Conservation (phyloP, 1,140 invertebrate genomes). For the Neodiprion lecontei region DNA sequence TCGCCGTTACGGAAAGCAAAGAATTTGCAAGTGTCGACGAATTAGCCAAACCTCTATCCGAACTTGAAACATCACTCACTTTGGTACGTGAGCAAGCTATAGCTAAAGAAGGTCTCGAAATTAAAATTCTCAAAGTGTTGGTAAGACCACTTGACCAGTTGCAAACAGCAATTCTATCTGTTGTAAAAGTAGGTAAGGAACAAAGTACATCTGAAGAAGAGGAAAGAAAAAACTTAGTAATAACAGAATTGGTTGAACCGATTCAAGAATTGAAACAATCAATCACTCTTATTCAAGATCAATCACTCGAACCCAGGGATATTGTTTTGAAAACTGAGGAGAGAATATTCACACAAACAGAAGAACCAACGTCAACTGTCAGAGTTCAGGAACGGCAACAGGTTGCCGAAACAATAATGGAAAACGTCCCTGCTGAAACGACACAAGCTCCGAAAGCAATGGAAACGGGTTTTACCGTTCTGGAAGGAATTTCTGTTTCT, state of each 20-base stretch:
- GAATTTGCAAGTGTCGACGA: not conserved
- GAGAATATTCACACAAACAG: not conserved
- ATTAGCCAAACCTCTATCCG: not conserved
- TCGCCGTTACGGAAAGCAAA: conserved; percentile 41
- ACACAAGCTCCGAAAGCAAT: conserved; percentile 46
- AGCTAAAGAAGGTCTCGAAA: not conserved
- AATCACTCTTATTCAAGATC: conserved; percentile 13
- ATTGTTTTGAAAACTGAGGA: not conserved
- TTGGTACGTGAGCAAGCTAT: conserved; percentile 4
- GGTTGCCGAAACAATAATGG: conserved; percentile 55
- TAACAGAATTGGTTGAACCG: conserved; percentile 7
- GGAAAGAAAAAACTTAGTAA: not conserved
- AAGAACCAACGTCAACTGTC: not conserved
- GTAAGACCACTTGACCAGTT: not conserved
- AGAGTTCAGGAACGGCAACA: conserved; percentile 54
- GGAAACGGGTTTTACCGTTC: conserved; percentile 54
- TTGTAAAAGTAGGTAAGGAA: not conserved
- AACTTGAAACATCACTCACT: not conserved
- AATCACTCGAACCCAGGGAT: not conserved
- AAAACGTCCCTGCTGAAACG: conserved; percentile 53
- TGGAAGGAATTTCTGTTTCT: conserved; percentile 59
- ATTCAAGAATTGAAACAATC: conserved; percentile 15
- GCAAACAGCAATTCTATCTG: not conserved
- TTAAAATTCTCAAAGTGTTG: not conserved
- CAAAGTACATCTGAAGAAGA: not conserved